phyloP scores from a whole-genome alignment of 2,888 invertebrate species.

The Amphipoea lucens region DNA sequence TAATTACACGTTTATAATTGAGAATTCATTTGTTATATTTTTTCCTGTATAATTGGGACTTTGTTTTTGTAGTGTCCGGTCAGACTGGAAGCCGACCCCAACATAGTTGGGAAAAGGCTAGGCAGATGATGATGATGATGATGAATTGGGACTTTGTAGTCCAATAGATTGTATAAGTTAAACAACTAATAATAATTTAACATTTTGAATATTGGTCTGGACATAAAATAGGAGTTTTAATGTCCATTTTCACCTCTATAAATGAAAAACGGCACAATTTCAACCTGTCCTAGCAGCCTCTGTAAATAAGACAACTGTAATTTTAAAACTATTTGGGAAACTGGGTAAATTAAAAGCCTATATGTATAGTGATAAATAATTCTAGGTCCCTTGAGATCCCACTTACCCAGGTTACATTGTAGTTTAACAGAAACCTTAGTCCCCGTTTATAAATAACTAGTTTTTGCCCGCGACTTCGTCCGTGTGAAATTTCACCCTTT shows the following conservation, averaged over 20 bases:
- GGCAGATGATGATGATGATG: no score
- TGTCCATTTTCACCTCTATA: not conserved
- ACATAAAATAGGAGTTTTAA: not conserved
- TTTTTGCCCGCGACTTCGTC: no score
- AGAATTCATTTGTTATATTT: no score
- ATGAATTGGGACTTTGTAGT: no score
- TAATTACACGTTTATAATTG: no score
- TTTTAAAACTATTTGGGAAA: not conserved
- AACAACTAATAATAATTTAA: not conserved
- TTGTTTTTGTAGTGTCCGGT: no score
- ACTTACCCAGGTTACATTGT: not conserved
- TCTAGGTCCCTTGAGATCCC: not conserved
- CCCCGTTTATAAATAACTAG: not conserved
- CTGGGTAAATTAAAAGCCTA: not conserved
- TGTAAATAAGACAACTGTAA: not conserved
- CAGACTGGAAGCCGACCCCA: no score
- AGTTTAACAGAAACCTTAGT: not conserved
- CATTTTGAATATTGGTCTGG: not conserved
- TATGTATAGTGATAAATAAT: not conserved
- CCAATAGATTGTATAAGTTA: not conserved
- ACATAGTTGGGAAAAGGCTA: no score
- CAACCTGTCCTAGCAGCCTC: not conserved
- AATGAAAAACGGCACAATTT: not conserved
- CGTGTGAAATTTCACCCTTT: no score
- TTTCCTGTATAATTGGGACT: no score